Conservation (phyloP, 2,888 invertebrate species). For the Drosophila yooni region DNA sequence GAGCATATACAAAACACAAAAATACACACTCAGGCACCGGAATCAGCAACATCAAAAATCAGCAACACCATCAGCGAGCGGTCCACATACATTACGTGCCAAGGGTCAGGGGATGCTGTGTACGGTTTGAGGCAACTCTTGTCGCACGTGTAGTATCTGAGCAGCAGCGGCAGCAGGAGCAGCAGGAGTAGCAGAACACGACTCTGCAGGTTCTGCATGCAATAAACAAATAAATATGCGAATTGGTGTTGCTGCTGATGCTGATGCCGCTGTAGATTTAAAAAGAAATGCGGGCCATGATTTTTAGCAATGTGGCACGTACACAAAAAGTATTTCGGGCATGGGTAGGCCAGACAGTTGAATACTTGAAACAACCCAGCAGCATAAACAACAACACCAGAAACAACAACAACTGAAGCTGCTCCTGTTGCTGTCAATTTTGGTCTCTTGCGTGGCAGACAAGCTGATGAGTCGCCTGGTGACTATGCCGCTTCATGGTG, state of each 20-base stretch:
- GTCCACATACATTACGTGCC: not conserved
- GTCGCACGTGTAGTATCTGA: constrained; percentile 56
- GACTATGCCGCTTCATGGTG: constrained; percentile 40
- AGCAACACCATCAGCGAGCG: constrained; percentile 56
- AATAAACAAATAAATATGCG: constrained; percentile 77
- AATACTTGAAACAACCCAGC: constrained; percentile 65
- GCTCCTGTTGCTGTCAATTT: constrained; percentile 77
- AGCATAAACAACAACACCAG: constrained; percentile 21
- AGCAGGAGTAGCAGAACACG: constrained; percentile 17
- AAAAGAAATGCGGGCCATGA: constrained; percentile 77
- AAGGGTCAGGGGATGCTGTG: not conserved
- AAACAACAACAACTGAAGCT: constrained; percentile 27
- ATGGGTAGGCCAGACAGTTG: constrained; percentile 67
- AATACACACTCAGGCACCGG: constrained; percentile 30
- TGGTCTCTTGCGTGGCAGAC: constrained; percentile 52
- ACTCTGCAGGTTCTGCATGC: constrained; percentile 52
- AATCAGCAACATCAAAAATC: constrained; percentile 38
- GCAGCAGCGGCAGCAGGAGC: constrained; percentile 21
- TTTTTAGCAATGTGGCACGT: constrained; percentile 78
- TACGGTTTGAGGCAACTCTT: constrained; percentile 13
- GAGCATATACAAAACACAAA: constrained; percentile 31
- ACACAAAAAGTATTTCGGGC: constrained; percentile 50
- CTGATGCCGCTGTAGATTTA: constrained; percentile 65
- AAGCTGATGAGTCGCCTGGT: constrained; percentile 53
- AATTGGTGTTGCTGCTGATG: constrained; percentile 43